Base-by-base conservation (phyloP, 1,140 invertebrate species). In the Zaprionus vittiger region DNA sequence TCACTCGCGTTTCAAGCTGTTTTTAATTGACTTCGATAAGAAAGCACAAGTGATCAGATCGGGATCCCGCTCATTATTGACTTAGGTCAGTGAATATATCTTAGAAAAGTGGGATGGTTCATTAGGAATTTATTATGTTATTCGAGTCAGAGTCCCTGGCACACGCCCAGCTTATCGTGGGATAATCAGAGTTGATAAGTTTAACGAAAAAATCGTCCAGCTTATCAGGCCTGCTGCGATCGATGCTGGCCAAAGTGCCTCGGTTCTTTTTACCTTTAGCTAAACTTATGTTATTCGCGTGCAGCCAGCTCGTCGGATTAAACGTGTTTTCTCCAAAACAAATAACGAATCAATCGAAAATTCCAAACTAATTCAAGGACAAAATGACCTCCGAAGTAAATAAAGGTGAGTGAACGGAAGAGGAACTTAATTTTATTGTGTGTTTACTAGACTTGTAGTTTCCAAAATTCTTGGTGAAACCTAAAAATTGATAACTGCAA, bases 101-200 rank as follows among this genome's bases (percentile, higher is more conserved):
- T 20, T 7, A 22, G 11, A 20, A 24, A 4, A 24, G 20, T 52
- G 9, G 9, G 20, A 5, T 12, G 20, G 4, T 24, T 52, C 4
- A 14, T 24, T 14, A 24, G 47, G 9, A 24, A 12, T 52, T 52
- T 52, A 20, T 14, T 22, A 52, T 52, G 11, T 52, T 22, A 24
- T 24, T 52, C 17, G 9, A 22, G 20, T 11, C 20, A 24, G 14
- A 47, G 26, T 34, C 47, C 24, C 12, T 31, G 41, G 5, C 37
- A 31, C 67, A 63, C 67, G 47, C 2, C n/a, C 0, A 17, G n/a
- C 41, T 71, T 71, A 71, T 71, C 52, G 24, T 4, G 28, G 60
- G 68, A 75, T 75, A 63, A 75, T 70, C 66, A 70, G 28, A 22
- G 24, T 26, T 70, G 73, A 75, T 75, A 63, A 75, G 54, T 24